Evolutionary conservation across 2,113 vertebrate genomes (phyloP).

Genomic region (Bufo gargarizans): DNA sequence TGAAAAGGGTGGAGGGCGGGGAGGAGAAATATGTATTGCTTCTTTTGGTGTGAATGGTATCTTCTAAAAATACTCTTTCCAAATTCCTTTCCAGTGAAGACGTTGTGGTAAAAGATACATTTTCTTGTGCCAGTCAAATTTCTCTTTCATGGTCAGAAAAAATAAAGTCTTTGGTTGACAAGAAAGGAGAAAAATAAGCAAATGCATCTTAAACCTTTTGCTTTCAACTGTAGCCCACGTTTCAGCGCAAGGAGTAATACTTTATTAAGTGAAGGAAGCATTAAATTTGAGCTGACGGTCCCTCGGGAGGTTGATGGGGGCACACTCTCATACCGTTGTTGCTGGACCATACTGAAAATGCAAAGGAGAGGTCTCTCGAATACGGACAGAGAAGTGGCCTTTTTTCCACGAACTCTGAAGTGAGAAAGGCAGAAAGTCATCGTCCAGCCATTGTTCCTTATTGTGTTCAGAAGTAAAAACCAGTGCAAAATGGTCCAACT

Average conservation of each 20-base stretch:
- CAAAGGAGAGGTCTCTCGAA: constrained; percentile 85
- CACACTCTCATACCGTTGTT: constrained; percentile 80
- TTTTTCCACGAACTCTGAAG: constrained; percentile 80
- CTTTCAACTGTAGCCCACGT: constrained; percentile 62
- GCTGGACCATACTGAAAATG: constrained; percentile 79
- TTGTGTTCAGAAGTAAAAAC: constrained; percentile 75
- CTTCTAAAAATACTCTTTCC: constrained; percentile 67
- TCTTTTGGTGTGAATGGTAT: constrained; percentile 62
- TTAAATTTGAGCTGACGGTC: constrained; percentile 64
- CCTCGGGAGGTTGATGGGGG: constrained; percentile 45
- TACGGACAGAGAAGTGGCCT: constrained; percentile 82
- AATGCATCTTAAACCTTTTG: constrained; percentile 28
- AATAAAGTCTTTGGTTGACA: constrained; percentile 51
- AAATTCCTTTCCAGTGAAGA: constrained; percentile 67
- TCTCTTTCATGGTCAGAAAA: constrained; percentile 69
- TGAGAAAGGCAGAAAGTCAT: constrained; percentile 81
- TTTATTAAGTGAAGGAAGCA: constrained; percentile 71
- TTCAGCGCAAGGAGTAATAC: constrained; percentile 62
- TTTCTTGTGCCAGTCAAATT: constrained; percentile 61
- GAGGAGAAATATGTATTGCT: constrained; percentile 67
- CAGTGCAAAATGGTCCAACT: constrained; percentile 85
- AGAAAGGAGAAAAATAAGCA: constrained; percentile 45
- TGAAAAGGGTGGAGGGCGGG: constrained; percentile 52
- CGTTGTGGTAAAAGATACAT: constrained; percentile 63
- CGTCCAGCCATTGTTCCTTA: constrained; percentile 83